phyloP scores from a whole-genome alignment of 2,888 invertebrate genomes.

The Phortica okadai region DNA sequence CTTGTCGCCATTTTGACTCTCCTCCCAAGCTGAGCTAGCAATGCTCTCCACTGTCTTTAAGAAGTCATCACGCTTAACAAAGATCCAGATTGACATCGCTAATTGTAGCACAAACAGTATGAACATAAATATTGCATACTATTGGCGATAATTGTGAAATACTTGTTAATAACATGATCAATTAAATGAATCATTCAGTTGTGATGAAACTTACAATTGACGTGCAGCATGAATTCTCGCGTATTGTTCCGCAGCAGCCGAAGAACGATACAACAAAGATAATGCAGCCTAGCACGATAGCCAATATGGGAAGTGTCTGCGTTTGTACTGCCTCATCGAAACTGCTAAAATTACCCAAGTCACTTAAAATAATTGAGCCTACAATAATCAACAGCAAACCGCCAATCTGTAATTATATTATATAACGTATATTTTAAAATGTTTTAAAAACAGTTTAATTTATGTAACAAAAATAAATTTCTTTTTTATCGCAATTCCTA shows the following conservation, averaged over 20 bases:
- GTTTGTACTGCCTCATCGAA: constrained; percentile 77
- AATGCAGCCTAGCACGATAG: constrained; percentile 83
- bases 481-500: not conserved
- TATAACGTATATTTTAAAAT: no score
- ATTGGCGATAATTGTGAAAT: constrained; percentile 49
- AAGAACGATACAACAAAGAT: constrained; percentile 90
- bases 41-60: constrained; percentile 78
- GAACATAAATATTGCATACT: constrained; percentile 86
- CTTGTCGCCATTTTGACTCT: constrained; percentile 55
- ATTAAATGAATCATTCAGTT: not conserved
- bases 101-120: constrained; percentile 85
- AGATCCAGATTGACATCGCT: constrained; percentile 82
- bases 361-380: constrained; percentile 82
- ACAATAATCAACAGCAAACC: constrained; percentile 83
- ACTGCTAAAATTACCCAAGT: constrained; percentile 78
- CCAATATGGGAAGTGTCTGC: constrained; percentile 80
- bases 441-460: no score
- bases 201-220: constrained; percentile 81
- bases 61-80: constrained; percentile 80
- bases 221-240: constrained; percentile 91
- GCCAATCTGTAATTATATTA: constrained; percentile 79
- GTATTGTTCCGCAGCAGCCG: constrained; percentile 92
- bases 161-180: not conserved
- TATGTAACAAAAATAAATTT: no score
- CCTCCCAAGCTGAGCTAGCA: constrained; percentile 76